These are phyloP conservation scores for Dynastes grantii DNA, from an alignment of 2,888 invertebrate species.

Conservation along the genomic window DNA sequence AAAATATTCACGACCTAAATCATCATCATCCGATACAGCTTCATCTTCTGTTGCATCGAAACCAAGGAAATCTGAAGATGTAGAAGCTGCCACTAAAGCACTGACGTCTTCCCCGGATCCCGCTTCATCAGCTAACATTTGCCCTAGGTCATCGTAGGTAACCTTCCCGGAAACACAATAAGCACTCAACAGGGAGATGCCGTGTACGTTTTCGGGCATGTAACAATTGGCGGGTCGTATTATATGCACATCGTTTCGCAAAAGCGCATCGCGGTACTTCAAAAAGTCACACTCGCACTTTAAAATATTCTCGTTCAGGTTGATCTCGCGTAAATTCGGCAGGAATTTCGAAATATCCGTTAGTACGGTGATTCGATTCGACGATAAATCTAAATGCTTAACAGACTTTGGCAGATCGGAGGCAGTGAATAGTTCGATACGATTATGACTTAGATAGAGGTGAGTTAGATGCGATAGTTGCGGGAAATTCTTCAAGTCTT, in stretches of 20 bases:
- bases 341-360: conserved; percentile 74
- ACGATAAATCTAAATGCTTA: conserved; percentile 75
- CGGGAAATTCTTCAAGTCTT: conserved; percentile 56
- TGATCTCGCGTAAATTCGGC: conserved; percentile 75
- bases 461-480: conserved; percentile 63
- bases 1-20: conserved; percentile 51
- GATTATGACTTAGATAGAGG: conserved; percentile 64
- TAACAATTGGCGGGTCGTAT: conserved; percentile 64
- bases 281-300: conserved; percentile 82
- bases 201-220: conserved; percentile 62
- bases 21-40: conserved; percentile 50
- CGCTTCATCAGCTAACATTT: conserved; percentile 44
- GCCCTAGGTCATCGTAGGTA: conserved; percentile 44
- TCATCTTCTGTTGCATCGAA: conserved; percentile 16
- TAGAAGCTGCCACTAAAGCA: not conserved
- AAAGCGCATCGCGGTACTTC: conserved; percentile 76
- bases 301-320: conserved; percentile 80
- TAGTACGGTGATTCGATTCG: conserved; percentile 76
- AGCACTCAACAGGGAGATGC: conserved; percentile 58
- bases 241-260: conserved; percentile 61
- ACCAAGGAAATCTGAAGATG: conserved; percentile 9
- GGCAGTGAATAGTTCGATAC: conserved; percentile 62
- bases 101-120: conserved; percentile 50
- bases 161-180: conserved; percentile 49
- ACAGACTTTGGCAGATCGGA: conserved; percentile 64